A percentile compares a stretch with the other conserved stretches of the same genome.
Evolutionary conservation across 2,888 invertebrate species (phyloP).

Genomic region (Antheraea yamamai): DNA sequence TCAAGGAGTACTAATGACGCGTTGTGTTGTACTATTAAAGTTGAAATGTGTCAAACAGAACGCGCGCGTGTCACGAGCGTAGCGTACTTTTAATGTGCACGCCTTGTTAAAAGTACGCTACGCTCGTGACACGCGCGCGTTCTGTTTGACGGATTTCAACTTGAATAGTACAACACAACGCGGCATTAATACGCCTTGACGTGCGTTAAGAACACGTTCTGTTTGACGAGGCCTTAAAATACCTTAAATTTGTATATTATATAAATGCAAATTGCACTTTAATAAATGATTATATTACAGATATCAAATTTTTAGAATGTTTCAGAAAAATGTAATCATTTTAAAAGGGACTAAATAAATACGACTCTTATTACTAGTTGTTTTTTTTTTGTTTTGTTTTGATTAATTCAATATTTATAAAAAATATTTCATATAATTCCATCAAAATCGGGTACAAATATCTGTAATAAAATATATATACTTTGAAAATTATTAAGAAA

Average conservation of each 20-base stretch:
- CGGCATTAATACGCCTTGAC: too few relatives aligned
- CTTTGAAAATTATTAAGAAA: not conserved
- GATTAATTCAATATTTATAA: slow-evolving; percentile 14
- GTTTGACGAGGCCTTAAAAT: not conserved
- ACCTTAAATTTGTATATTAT: not conserved
- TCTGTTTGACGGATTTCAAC: too few relatives aligned
- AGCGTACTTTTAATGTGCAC: too few relatives aligned
- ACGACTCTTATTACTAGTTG: slow-evolving; percentile 12
- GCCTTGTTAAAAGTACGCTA: too few relatives aligned
- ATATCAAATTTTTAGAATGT: not conserved
- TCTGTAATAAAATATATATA: slow-evolving; percentile 9
- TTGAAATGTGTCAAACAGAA: too few relatives aligned
- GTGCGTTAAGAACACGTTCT: too few relatives aligned
- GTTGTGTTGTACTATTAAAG: too few relatives aligned
- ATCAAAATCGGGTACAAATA: slow-evolving; percentile 13
- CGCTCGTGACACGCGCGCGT: too few relatives aligned
- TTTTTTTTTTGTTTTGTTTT: slow-evolving; percentile 7
- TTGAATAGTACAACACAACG: too few relatives aligned
- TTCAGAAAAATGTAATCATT: not conserved
- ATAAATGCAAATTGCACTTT: not conserved
- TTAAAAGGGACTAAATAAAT: slow-evolving; percentile 11
- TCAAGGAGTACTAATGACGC: too few relatives aligned
- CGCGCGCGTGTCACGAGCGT: too few relatives aligned
- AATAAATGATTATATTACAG: not conserved
- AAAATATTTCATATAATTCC: slow-evolving; percentile 8